Evolutionary conservation across 2,888 invertebrate species (phyloP).

Genomic region (Paralinhomoeus sp.): DNA sequence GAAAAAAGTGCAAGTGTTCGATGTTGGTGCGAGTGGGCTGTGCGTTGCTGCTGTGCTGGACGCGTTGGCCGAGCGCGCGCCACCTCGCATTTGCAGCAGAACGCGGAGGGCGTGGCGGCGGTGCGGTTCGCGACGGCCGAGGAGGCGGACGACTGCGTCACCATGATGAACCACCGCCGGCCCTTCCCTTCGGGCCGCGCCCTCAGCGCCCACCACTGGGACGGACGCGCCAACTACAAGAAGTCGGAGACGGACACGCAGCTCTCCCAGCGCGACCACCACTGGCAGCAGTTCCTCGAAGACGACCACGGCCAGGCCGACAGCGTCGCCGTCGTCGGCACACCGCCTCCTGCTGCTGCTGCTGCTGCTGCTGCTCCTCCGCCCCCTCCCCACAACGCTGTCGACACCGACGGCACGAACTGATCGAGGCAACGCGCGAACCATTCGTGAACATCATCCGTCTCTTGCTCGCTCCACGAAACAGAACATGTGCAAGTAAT

Average conservation of each 20-base stretch:
- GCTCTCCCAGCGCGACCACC: no score
- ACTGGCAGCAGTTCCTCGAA: no score
- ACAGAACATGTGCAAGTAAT: no score
- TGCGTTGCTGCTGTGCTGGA: no score
- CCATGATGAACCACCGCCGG: constrained; percentile 63
- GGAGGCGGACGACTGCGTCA: constrained; percentile 68
- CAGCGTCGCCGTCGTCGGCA: not conserved
- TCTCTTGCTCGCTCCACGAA: no score
- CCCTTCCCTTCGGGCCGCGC: constrained; percentile 50
- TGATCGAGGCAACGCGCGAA: no score
- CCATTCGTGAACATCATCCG: no score
- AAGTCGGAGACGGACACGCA: no score
- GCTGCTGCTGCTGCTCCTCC: constrained; percentile 18
- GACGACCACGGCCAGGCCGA: not conserved
- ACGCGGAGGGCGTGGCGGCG: constrained; percentile 76
- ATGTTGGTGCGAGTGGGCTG: constrained; percentile 45
- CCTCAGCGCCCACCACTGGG: constrained; percentile 69
- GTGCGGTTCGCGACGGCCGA: constrained; percentile 69
- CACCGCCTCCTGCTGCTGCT: not conserved
- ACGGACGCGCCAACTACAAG: constrained; percentile 57
- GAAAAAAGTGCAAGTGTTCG: constrained; percentile 66
- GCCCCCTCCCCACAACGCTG: constrained; percentile 7
- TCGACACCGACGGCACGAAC: no score
- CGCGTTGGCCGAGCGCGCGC: no score
- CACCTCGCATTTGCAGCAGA: constrained; percentile 39